These are phyloP conservation scores for Xyrichtys novacula DNA, from an alignment of 2,797 vertebrate genomes.

Conservation along the genomic window DNA sequence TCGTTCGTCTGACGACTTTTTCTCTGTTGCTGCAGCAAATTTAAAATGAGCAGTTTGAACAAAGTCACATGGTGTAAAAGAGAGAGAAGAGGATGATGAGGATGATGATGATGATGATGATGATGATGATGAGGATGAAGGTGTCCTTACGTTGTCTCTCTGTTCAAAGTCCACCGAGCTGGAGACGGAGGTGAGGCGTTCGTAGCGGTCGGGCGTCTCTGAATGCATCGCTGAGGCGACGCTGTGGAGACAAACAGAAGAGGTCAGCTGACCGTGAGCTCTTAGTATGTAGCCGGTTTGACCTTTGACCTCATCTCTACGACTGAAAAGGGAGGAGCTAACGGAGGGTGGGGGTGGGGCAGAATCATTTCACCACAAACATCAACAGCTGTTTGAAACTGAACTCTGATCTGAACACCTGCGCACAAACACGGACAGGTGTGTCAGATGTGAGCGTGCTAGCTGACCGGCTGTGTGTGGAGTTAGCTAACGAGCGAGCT, in stretches of 20 bases:
- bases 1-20: no score
- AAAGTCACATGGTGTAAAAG: no score
- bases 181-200: slow-evolving; percentile 97
- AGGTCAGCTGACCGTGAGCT: slow-evolving; percentile 7
- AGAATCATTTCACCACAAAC: background rate
- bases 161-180: slow-evolving; percentile 98
- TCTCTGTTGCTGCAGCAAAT: no score
- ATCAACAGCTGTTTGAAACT: background rate
- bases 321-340: background rate
- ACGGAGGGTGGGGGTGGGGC: no score
- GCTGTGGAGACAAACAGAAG: slow-evolving; percentile 72
- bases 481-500: slow-evolving; percentile 10
- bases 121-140: background rate
- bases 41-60: no score
- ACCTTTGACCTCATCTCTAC: slow-evolving; percentile 38
- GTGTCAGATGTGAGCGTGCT: slow-evolving; percentile 10
- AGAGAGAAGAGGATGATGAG: background rate
- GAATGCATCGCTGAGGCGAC: slow-evolving; percentile 95
- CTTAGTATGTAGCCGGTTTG: slow-evolving; percentile 11
- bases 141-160: slow-evolving; percentile 92
- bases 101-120: background rate
- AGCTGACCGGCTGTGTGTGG: background rate
- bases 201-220: slow-evolving; percentile 94
- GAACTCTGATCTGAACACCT: slow-evolving; percentile 3
- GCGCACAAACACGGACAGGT: background rate